Evolutionary conservation across 2,797 vertebrate genomes (phyloP).

Genomic region (Sphaeramia orbicularis): DNA sequence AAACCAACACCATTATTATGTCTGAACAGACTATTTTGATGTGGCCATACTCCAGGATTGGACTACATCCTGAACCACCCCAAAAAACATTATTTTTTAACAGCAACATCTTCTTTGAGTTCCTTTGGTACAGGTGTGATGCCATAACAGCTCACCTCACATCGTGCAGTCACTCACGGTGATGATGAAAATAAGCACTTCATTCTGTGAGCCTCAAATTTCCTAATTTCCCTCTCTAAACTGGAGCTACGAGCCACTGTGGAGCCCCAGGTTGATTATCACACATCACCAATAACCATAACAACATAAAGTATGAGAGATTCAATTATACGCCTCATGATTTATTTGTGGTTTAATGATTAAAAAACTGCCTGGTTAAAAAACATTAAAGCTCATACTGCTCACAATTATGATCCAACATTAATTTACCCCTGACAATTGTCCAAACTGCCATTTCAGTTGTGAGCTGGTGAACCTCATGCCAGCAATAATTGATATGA

Average conservation of each 20-base stretch:
- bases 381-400: constrained; percentile 48
- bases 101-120: too few species aligned
- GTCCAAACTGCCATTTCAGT: constrained; percentile 36
- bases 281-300: constrained; percentile 67
- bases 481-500: constrained; percentile 56
- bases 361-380: constrained; percentile 45
- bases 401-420: constrained; percentile 48
- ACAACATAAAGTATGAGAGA: constrained; percentile 59
- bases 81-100: too few species aligned
- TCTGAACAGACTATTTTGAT: constrained; percentile 16
- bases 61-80: too few species aligned
- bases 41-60: background rate
- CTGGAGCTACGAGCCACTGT: constrained; percentile 50
- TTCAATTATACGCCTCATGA: constrained; percentile 68
- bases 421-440: constrained; percentile 49
- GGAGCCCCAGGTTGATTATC: constrained; percentile 57
- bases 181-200: constrained; percentile 57
- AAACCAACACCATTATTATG: too few species aligned
- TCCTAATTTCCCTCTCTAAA: constrained; percentile 54
- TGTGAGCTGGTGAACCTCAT: constrained; percentile 49
- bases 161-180: constrained; percentile 14
- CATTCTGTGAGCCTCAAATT: constrained; percentile 53
- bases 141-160: constrained; percentile 28
- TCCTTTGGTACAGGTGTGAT: background rate
- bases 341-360: constrained; percentile 66